Percentiles rank a stretch among this genome's conserved stretches.
phyloP scores from a whole-genome alignment of 2,797 vertebrate species.

The Mycteria americana region DNA sequence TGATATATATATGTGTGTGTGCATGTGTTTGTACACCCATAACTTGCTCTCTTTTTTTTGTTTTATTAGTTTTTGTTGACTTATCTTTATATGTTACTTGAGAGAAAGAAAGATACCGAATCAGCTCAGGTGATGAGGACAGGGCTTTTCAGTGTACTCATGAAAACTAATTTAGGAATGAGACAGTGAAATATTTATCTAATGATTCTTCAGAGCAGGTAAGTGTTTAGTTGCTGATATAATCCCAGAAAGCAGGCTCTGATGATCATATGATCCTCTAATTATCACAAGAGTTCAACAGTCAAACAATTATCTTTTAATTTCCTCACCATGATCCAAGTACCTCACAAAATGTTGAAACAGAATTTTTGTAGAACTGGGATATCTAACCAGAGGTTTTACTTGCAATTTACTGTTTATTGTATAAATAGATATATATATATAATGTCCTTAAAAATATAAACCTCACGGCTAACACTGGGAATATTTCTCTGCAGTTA shows the following conservation, averaged over 20 bases:
- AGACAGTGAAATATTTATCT: not conserved
- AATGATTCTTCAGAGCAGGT: not conserved
- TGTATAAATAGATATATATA: not conserved
- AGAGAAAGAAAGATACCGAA: not conserved
- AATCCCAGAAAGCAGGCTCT: not conserved
- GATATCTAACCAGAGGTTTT: not conserved
- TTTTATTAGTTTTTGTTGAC: not conserved
- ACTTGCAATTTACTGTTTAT: not conserved
- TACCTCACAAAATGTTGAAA: not conserved
- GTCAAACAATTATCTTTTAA: not conserved
- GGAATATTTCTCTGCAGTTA: not conserved
- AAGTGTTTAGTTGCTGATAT: not conserved
- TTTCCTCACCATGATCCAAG: not conserved
- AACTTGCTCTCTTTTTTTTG: not conserved
- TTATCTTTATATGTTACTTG: not conserved
- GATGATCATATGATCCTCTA: not conserved
- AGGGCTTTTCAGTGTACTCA: not conserved
- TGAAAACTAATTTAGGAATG: not conserved
- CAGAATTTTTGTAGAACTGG: not conserved
- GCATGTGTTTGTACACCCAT: not conserved
- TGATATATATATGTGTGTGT: accelerated
- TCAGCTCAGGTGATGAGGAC: not conserved
- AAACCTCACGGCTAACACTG: not conserved
- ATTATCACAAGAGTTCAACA: not conserved
- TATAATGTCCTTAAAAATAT: not conserved